Evolutionary conservation across 2,113 vertebrate species (phyloP).

Genomic region (Myiozetetes cayanensis): DNA sequence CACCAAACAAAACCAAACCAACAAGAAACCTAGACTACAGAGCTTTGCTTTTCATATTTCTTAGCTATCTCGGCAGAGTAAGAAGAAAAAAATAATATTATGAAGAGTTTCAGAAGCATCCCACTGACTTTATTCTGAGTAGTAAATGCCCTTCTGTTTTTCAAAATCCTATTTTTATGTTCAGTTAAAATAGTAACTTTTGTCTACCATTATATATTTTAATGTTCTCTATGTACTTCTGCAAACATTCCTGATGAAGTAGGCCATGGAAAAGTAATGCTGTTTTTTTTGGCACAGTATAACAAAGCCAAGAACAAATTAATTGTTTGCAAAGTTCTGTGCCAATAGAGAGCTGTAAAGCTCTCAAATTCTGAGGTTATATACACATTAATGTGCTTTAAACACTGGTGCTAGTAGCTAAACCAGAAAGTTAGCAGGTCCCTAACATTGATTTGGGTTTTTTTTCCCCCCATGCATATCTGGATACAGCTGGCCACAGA

Average conservation of each 20-base stretch:
- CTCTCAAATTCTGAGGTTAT: not conserved
- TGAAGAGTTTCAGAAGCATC: not conserved
- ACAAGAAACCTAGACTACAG: not conserved
- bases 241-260: not conserved
- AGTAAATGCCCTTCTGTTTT: not conserved
- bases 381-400: not conserved
- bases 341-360: not conserved
- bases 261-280: not conserved
- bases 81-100: not conserved
- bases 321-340: not conserved
- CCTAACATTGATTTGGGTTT: not conserved
- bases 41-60: not conserved
- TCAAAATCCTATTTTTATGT: not conserved
- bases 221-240: not conserved
- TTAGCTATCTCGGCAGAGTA: not conserved
- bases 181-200: not conserved
- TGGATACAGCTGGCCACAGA: not conserved
- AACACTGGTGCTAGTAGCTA: not conserved
- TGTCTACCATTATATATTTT: not conserved
- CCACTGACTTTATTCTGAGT: not conserved
- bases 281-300: not conserved
- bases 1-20: not conserved
- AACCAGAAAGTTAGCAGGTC: not conserved
- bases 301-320: not conserved
- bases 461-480: fast-evolving